Evolutionary conservation across 2,113 vertebrate genomes (phyloP), one percentile per base, ranked within the genome.

Genomic region (Phrynocephalus versicolor): DNA sequence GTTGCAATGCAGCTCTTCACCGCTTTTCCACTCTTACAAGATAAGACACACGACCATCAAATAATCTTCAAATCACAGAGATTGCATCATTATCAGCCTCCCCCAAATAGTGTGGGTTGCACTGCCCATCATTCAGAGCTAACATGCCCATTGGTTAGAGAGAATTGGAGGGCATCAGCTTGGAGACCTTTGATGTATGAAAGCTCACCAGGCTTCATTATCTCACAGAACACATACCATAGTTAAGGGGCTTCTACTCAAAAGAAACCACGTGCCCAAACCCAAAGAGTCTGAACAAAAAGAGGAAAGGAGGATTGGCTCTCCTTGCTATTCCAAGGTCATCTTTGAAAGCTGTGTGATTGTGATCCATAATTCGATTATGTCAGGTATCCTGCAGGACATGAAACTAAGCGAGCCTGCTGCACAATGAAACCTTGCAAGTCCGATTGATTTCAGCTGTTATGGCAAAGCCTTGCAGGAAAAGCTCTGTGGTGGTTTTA

Each of bases 281-380:
- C 18, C 35, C 85, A 67, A 88, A 23, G 1, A 18, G 41, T 90
- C 86, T 72, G 81, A 90, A 85, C 2, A 18, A 69, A 77, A 80
- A 80, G n/a, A 75, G 14, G 9, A 13, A 62, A 74, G 27, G 15
- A 90, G 71, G 3, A 2, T 7, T 35, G 30, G 6, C 57, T 23
- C 16, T 79, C 30, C 3, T n/a, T 84, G 16, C 74, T 39, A 57
- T 14, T 37, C 67, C 79, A 25, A 25, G 0, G 3, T 79, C 73
- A 85, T 2, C 15, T 71, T 87, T 70, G 79, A 51, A 35, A 23
- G 45, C 19, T 33, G 83, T 37, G 16, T 2, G 71, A 30, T 6
- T 76, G 21, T 16, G 16, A 35, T 77, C 71, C 2, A 62, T 60
- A 18, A 83, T 74, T 62, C 4, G 30, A 58, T 79, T 60, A 72